A percentile compares a stretch with the other conserved stretches of the same genome.
Evolutionary conservation across 2,797 vertebrate species (phyloP).

Genomic region (Clamator glandarius): DNA sequence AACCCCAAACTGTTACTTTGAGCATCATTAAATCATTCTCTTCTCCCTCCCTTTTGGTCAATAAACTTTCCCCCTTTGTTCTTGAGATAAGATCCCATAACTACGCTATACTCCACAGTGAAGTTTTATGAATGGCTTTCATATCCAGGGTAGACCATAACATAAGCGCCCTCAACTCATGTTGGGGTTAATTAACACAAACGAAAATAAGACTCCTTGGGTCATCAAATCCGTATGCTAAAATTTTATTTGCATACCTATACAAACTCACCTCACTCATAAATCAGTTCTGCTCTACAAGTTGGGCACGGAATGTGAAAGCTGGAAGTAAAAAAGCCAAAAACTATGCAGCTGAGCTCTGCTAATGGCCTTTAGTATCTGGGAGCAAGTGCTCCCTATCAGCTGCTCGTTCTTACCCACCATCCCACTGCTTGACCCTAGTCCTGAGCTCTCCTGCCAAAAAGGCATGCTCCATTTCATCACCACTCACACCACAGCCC

Average conservation of each 20-base stretch:
- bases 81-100: background rate
- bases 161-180: accelerated
- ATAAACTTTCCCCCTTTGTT: background rate
- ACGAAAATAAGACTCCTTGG: background rate
- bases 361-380: background rate
- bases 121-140: background rate
- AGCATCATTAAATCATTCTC: background rate
- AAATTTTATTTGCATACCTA: background rate
- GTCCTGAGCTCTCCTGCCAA: background rate
- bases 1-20: background rate
- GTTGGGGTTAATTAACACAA: background rate
- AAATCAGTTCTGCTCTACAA: background rate
- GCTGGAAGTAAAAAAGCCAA: background rate
- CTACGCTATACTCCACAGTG: accelerated
- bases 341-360: background rate
- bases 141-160: background rate
- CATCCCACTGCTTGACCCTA: background rate
- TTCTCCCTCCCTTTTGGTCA: background rate
- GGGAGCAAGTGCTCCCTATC: background rate
- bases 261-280: background rate
- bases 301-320: background rate
- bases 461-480: accelerated
- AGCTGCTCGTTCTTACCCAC: background rate
- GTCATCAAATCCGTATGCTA: background rate
- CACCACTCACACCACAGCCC: background rate